Evolutionary conservation across 1,140 invertebrate genomes (phyloP).

Genomic region (Andrena cerasifolii): DNA sequence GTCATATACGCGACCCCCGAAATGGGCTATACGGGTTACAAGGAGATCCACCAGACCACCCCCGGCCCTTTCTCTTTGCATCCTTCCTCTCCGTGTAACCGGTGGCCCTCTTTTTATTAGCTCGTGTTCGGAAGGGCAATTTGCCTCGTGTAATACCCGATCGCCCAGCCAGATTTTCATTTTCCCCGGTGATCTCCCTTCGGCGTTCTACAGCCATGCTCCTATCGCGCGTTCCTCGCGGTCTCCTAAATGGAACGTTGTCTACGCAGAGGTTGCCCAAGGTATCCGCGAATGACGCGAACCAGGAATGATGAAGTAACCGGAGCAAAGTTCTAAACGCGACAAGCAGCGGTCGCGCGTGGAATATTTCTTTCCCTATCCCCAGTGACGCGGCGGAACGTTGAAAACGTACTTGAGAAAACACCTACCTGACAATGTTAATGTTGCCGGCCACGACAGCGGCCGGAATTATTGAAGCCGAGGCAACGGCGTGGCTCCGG

Average conservation of each 20-base stretch:
- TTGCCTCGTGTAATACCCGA: conserved; percentile 63
- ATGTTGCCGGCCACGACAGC: conserved; percentile 41
- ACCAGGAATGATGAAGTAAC: too few relatives aligned
- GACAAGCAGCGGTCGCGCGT: background rate
- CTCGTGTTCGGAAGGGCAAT: conserved; percentile 60
- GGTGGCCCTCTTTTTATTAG: too few relatives aligned
- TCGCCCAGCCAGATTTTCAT: conserved; percentile 60
- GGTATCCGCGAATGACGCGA: too few relatives aligned
- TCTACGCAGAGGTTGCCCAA: background rate
- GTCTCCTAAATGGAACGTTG: background rate
- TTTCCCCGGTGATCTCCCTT: conserved; percentile 32
- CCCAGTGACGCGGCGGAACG: conserved; percentile 43
- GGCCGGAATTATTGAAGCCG: conserved; percentile 52
- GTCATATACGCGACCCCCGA: conserved; percentile 64
- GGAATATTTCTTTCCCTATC: conserved; percentile 16
- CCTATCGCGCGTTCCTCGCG: background rate
- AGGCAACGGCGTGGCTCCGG: conserved; percentile 38
- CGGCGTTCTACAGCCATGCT: background rate
- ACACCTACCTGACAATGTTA: conserved; percentile 55
- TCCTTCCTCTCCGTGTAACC: background rate
- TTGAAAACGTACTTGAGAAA: conserved; percentile 51
- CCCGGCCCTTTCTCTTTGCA: background rate
- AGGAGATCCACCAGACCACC: conserved; percentile 60
- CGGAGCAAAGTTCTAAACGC: background rate
- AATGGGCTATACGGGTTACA: conserved; percentile 78